Evolutionary conservation across 2,888 invertebrate genomes (phyloP), one percentile per base, ranked within the genome.

Genomic region (Philaethria dido): DNA sequence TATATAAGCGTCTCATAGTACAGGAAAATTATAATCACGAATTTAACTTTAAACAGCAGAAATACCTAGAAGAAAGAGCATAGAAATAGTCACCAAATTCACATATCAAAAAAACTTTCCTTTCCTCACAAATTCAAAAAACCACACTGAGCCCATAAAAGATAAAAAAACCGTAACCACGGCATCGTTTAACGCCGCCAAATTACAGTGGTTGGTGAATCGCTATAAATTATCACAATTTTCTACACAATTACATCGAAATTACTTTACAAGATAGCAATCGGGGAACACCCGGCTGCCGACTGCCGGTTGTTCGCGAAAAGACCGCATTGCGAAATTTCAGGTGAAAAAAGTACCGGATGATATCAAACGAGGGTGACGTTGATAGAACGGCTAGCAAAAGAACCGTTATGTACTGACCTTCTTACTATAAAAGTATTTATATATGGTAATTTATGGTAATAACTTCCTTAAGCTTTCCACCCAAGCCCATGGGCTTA

Each of bases 251-350:
- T 72, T 68, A 68, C 64, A 50, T 44, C 42, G 62, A 61, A 61
- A 69, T 68, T 69, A 62, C 64, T 42, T n/a, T 39, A 42, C 57
- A 36, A 69, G 68, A 69, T 65, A 65, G 52, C 47, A 48, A 62
- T 62, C 44, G 62, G 54, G 29, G 54, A 55, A 50, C 29, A 50
- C 44, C 61, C 57, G 57, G 29, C 39, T 63, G n/a, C n/a, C n/a
- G n/a, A n/a, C n/a, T n/a, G n/a, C 61, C 57, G 57, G 29, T 29
- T 63, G 25, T 63, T 42, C 47, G 39, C 42, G 16, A 45, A 70
- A 71, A 71, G 47, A 44, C 72, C 73, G 72, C 73, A 73, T 44
- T 73, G 73, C 73, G 69, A 73, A 69, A 72, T 60, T 64, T 42
- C 61, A 67, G 66, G 66, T 72, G 66, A 50, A 68, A 71, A 59